Evolutionary conservation across 2,113 vertebrate genomes (phyloP).

Genomic region (Mustelus asterias): DNA sequence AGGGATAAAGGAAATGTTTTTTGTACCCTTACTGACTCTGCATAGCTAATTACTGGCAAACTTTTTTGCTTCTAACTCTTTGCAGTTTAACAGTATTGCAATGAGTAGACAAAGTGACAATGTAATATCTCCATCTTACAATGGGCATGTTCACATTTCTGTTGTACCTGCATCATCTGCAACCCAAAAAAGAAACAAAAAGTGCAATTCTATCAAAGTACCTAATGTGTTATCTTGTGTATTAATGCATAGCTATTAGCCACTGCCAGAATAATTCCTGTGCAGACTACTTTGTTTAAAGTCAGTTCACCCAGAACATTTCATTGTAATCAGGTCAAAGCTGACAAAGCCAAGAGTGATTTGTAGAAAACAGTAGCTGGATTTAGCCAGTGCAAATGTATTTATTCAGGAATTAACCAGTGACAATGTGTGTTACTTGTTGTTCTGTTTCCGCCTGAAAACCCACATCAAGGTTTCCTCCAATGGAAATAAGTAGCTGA

Average conservation of each 20-base stretch:
- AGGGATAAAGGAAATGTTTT: not conserved
- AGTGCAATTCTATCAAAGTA: not conserved
- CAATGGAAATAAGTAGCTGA: not conserved
- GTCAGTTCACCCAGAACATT: not conserved
- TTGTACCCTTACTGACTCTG: not conserved
- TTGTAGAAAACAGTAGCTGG: not conserved
- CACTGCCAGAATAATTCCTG: not conserved
- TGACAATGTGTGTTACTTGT: not conserved
- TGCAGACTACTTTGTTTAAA: not conserved
- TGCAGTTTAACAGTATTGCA: not conserved
- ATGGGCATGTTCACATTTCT: not conserved
- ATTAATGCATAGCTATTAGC: not conserved
- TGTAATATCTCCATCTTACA: not conserved
- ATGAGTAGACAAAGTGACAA: not conserved
- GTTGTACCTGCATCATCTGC: not conserved
- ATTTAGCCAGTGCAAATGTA: conserved; percentile 3
- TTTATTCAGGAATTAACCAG: not conserved
- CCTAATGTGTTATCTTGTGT: not conserved
- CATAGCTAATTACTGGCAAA: not conserved
- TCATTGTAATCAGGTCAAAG: not conserved
- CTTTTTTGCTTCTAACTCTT: not conserved
- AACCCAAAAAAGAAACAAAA: not conserved
- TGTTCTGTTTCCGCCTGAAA: not conserved
- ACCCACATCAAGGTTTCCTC: not conserved
- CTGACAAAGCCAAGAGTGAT: not conserved